Conservation (phyloP, 2,888 invertebrate genomes). For the Steromphala cineraria region DNA sequence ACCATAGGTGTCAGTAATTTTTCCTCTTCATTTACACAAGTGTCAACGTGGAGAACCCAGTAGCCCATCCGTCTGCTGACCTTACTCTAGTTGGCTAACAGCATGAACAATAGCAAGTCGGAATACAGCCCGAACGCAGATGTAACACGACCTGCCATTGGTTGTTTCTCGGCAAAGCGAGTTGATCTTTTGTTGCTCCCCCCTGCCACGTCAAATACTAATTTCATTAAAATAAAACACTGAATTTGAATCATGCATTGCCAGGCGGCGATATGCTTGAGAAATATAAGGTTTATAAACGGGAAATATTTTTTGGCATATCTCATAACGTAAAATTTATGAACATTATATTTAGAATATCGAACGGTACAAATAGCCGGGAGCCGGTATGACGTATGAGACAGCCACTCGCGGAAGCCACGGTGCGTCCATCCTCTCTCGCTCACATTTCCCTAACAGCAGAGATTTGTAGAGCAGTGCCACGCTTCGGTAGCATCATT, state of each 20-base stretch:
- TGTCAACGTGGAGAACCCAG: slow-evolving; percentile 11
- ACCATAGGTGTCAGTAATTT: slow-evolving; percentile 13
- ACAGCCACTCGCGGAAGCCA: slow-evolving; percentile 10
- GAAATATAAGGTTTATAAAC: no score
- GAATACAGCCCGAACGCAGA: slow-evolving; percentile 33
- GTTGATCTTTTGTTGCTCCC: slow-evolving; percentile 33
- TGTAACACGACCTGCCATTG: slow-evolving; percentile 48
- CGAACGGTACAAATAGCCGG: not conserved
- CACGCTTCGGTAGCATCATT: no score
- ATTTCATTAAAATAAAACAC: not conserved
- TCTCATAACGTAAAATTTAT: no score
- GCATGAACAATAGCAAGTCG: slow-evolving; percentile 27
- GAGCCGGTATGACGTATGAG: not conserved
- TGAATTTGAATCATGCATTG: no score
- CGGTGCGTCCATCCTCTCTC: not conserved
- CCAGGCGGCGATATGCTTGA: no score
- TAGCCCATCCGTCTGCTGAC: slow-evolving; percentile 17
- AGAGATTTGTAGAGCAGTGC: not conserved
- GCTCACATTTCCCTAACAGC: not conserved
- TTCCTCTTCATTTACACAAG: slow-evolving; percentile 5
- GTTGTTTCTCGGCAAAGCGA: slow-evolving; percentile 26
- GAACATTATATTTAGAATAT: no score
- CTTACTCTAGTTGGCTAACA: slow-evolving; percentile 29
- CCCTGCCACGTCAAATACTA: slow-evolving; percentile 44
- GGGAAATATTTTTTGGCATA: no score